Conservation (phyloP, 2,797 vertebrate genomes). For the Halcyon badia region DNA sequence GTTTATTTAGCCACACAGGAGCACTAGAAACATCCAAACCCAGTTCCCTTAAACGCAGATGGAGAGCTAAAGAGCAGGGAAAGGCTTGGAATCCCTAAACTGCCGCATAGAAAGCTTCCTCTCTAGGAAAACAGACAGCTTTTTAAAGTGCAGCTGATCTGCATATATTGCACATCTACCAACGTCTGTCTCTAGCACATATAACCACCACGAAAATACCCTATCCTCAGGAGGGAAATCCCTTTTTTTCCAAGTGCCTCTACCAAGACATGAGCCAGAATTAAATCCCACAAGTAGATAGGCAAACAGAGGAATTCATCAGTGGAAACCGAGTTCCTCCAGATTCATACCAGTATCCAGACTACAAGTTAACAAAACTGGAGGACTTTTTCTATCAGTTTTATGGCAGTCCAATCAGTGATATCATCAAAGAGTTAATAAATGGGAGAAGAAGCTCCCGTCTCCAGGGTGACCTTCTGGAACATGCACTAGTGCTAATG, state of each 20-base stretch:
- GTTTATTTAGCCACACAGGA: background rate
- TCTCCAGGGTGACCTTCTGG: fast-evolving
- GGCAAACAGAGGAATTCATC: background rate
- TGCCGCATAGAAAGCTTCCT: background rate
- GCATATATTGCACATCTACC: background rate
- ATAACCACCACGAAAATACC: background rate
- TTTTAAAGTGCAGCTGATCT: background rate
- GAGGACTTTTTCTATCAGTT: background rate
- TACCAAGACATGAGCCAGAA: background rate
- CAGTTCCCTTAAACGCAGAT: background rate
- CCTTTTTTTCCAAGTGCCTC: background rate
- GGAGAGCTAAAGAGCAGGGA: background rate
- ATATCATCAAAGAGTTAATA: background rate
- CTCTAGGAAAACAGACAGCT: conserved; percentile 14
- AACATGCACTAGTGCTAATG: background rate
- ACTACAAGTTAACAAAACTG: background rate
- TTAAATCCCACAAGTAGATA: background rate
- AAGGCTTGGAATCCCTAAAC: background rate
- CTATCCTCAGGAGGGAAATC: background rate
- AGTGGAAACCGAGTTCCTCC: background rate
- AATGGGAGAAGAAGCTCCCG: background rate
- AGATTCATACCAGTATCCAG: background rate
- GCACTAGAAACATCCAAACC: background rate
- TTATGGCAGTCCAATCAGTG: background rate
- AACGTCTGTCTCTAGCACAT: background rate